Evolutionary conservation across 1,140 invertebrate genomes (phyloP).

Genomic region (Armadillidium nasatum): DNA sequence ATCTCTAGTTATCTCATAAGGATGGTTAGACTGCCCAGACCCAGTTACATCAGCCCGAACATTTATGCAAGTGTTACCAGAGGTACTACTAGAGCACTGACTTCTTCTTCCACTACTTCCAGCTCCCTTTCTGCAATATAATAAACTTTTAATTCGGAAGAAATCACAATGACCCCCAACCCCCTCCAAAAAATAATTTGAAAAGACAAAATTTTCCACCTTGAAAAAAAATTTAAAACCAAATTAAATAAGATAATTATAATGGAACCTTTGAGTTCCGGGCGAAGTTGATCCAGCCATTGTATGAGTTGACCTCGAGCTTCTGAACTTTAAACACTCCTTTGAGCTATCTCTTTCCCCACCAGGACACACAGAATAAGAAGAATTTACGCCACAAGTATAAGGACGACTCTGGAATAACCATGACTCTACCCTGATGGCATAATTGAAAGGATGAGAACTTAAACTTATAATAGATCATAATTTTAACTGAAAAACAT

Average conservation of each 20-base stretch:
- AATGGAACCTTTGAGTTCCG: conserved; percentile 31
- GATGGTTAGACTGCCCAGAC: not conserved
- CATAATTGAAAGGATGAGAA: too few relatives aligned
- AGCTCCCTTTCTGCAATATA: conserved; percentile 7
- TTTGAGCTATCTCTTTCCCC: conserved; percentile 36
- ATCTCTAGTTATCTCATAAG: not conserved
- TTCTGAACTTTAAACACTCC: conserved; percentile 29
- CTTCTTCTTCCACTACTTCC: conserved; percentile 31
- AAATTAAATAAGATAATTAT: too few relatives aligned
- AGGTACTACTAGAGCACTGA: conserved; percentile 33
- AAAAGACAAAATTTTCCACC: too few relatives aligned
- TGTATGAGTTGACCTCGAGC: conserved; percentile 33
- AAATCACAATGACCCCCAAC: too few relatives aligned
- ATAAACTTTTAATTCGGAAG: too few relatives aligned
- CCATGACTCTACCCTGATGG: not conserved
- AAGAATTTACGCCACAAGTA: conserved; percentile 17
- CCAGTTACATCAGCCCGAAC: not conserved
- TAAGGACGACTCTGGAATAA: not conserved
- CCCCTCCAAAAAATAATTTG: too few relatives aligned
- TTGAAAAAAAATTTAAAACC: too few relatives aligned
- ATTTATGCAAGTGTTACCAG: not conserved
- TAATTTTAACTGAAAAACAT: too few relatives aligned
- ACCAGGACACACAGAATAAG: conserved; percentile 38
- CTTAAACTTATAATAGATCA: too few relatives aligned
- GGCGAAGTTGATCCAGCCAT: conserved; percentile 35